A percentile compares a stretch with the other conserved stretches of the same genome.
These are phyloP conservation scores for Pollimyrus isidori DNA, from an alignment of 2,113 vertebrate species.

Conservation along the genomic window DNA sequence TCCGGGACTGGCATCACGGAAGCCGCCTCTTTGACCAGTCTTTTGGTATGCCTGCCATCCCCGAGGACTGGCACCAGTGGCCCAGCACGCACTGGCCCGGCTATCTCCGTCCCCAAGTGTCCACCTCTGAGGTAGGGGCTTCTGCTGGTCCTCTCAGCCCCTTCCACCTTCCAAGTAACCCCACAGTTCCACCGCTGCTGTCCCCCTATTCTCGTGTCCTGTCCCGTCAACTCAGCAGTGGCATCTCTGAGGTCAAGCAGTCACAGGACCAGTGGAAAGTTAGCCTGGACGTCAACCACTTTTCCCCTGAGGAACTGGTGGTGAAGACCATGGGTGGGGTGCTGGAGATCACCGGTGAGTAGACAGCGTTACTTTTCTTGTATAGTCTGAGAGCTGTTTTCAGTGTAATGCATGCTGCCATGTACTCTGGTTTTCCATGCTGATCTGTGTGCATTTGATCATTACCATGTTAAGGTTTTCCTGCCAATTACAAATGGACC, in stretches of 20 bases:
- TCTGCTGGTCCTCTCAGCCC: conserved; percentile 12
- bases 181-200: background rate
- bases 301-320: conserved; percentile 68
- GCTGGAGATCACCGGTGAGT: conserved; percentile 72
- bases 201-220: conserved; percentile 52
- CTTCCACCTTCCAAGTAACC: conserved; percentile 20
- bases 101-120: conserved; percentile 56
- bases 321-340: conserved; percentile 71
- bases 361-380: background rate
- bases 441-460: background rate
- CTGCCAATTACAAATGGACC: background rate
- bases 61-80: conserved; percentile 65
- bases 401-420: background rate
- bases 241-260: conserved; percentile 72
- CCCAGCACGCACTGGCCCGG: conserved; percentile 61
- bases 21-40: conserved; percentile 72
- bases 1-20: conserved; percentile 67
- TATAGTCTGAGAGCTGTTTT: background rate
- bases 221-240: conserved; percentile 69
- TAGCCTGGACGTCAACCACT: conserved; percentile 72
- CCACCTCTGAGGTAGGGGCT: conserved; percentile 19
- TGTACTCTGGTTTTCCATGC: background rate
- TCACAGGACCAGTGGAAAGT: conserved; percentile 69
- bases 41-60: conserved; percentile 65
- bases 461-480: background rate